Base-by-base conservation (phyloP, 2,113 vertebrate genomes). In the Gnathonemus echidnorhynchus region DNA sequence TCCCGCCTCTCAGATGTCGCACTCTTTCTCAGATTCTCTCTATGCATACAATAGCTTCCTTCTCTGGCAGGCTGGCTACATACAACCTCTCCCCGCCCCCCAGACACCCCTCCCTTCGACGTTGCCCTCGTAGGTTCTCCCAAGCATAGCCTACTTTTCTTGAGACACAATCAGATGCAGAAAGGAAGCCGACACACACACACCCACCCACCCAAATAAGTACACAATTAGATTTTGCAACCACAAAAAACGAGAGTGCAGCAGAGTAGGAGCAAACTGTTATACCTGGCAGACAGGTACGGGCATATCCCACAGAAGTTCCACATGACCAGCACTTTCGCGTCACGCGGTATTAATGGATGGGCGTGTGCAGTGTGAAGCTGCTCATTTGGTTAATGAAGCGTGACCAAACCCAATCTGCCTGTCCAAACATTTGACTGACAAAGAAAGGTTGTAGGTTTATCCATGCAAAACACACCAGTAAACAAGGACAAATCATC, bases 21-120 rank as follows among this genome's bases (percentile, higher is more conserved):
- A 48, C 62, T 88, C 88, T 88, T 88, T 74, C 88, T 88, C 58
- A 74, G 62, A 74, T 88, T 89, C 74, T 84, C 88, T 84, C 74
- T 42, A 21, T 53, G 31, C 88, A 80, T 52, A 83, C 70, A 83
- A 89, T 80, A 89, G 88, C 88, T 80, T 53, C 70, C 70, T 89
- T 89, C 88, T 89, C 74, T 56, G 48, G 74, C 31, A 50, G 15
- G 31, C 74, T 53, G 70, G 88, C 88, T 52, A 56, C 74, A 83
- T 35, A 50, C 27, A 83, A 58, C 62, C n/a, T 5, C 66, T 46
- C 4, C n/a, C 24, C 31, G n/a, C 88, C 45, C 45, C 24, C 21
- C 15, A 45, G 13, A 77, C 70, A 77, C 48, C 24, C 62, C 88
- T 50, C 70, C 74, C 48, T 52, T 46, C 48, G 3, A 17, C 13